Evolutionary conservation across 2,888 invertebrate species (phyloP).

Genomic region (Yponomeuta sedellus): DNA sequence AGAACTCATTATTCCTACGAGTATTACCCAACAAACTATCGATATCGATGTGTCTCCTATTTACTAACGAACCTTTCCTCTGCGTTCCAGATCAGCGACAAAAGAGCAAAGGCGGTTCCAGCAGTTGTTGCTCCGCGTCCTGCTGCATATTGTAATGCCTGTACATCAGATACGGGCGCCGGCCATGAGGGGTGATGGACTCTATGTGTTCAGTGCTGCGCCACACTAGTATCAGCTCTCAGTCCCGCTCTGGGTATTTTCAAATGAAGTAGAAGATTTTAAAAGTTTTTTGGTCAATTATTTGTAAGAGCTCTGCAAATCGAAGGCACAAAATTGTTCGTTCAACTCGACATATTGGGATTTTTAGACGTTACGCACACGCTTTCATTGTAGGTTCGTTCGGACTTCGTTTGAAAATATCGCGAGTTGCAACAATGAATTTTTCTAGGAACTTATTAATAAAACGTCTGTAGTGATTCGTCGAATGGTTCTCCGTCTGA

Average conservation of each 20-base stretch:
- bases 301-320: neutral
- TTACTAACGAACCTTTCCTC: conserved; percentile 20
- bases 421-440: conserved; percentile 36
- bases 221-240: conserved; percentile 3
- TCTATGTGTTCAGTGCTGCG: conserved; percentile 19
- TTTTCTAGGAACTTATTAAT: conserved; percentile 2
- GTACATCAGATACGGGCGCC: conserved; percentile 11
- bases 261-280: conserved; percentile 33
- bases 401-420: conserved; percentile 47
- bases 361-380: neutral
- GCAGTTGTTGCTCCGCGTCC: conserved; percentile 95
- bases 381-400: neutral
- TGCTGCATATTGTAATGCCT: conserved; percentile 93
- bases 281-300: neutral
- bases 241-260: conserved; percentile 49
- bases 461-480: neutral
- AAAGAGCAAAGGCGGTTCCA: conserved; percentile 96
- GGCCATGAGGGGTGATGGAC: conserved; percentile 26
- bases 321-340: conserved; percentile 3
- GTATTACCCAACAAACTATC: too few species aligned
- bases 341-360: neutral
- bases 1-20: too few species aligned
- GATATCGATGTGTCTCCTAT: too few species aligned
- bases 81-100: conserved; percentile 88
- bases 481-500: neutral